phyloP scores from a whole-genome alignment of 1,140 invertebrate genomes.

The Drosophila athabasca region DNA sequence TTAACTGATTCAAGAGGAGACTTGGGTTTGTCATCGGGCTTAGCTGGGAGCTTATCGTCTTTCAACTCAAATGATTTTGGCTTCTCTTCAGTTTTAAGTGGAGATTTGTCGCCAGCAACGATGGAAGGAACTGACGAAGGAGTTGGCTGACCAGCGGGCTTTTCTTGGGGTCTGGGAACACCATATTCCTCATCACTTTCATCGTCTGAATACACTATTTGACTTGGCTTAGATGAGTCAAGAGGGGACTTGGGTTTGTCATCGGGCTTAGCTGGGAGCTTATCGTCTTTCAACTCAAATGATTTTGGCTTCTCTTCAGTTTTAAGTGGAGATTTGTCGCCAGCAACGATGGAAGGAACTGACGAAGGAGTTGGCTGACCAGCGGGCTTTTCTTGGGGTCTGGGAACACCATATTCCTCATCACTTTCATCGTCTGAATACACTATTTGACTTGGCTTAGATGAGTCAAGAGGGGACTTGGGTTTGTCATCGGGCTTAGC shows the following conservation, averaged over 20 bases:
- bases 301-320: neutral
- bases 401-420: conserved; percentile 5
- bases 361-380: conserved; percentile 6
- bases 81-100: too few species aligned
- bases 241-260: conserved; percentile 17
- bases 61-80: too few species aligned
- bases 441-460: conserved; percentile 1
- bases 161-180: conserved; percentile 1
- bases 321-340: conserved; percentile 5
- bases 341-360: conserved; percentile 3
- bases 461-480: conserved; percentile 11
- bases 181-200: conserved; percentile 24
- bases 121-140: neutral
- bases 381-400: conserved; percentile 8
- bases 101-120: too few species aligned
- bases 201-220: conserved; percentile 14
- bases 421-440: conserved; percentile 27
- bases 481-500: conserved; percentile 2
- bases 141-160: neutral
- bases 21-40: too few species aligned
- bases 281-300: conserved; percentile 1
- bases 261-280: neutral
- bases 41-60: too few species aligned
- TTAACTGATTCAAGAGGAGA: too few species aligned
- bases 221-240: neutral